Evolutionary conservation across 2,797 vertebrate species (phyloP), one percentile per base, ranked within the genome.

Genomic region (Siniperca scherzeri): DNA sequence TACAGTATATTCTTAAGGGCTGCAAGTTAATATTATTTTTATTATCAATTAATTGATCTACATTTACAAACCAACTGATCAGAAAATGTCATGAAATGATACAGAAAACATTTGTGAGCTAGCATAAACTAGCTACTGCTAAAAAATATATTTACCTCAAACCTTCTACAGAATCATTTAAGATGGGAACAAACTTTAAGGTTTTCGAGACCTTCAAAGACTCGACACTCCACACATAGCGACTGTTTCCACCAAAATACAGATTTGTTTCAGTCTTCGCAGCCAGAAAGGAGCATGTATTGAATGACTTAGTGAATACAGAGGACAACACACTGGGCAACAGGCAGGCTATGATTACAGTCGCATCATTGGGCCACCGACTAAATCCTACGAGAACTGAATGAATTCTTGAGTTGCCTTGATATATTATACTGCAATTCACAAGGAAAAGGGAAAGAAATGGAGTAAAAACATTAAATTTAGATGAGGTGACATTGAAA

Each of bases 401-500:
- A 33, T 22, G 5, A 25, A 50, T 62, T 40, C 11, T 30, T 9
- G n/a, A 40, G 36, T 61, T 46, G 8, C 56, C 14, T 70, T 61
- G 42, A 11, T 30, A 56, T 59, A 44, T 46, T 44, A 57, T 42
- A 13, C 1, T 48, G 52, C 17, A 36, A 48, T 40, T 27, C 27
- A 53, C 21, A 56, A 38, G 27, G 40, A 2, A 52, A 50, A 11
- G 21, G 27, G 22, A 53, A 53, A 61, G 53, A 46, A 52, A 33
- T n/a, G 2, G n/a, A 50, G 7, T 19, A 5, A 57, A 64, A 42
- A 16, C 53, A 52, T 33, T 38, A 16, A 38, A 70, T 25, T 40
- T 60, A 21, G 52, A 62, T 67, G 33, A 81, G 22, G 68, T 53
- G 36, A 60, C 25, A 52, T 21, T 66, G 30, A 59, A 67, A 59